Percentiles rank a stretch among this genome's conserved stretches.
Evolutionary conservation across 2,113 vertebrate species (phyloP).

Genomic region (Semnornis frantzii): DNA sequence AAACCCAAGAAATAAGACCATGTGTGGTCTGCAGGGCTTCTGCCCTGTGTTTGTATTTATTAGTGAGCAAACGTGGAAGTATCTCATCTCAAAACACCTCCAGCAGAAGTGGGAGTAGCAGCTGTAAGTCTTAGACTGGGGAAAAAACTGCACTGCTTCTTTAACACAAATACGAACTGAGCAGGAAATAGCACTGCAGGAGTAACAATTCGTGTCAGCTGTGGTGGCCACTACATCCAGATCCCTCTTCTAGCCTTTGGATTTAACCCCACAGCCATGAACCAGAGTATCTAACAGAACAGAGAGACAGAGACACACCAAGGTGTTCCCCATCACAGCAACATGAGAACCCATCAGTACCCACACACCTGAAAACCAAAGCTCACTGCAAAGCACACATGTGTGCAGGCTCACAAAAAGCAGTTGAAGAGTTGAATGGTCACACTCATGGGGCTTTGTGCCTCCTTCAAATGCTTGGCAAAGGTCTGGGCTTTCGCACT

Average conservation of each 20-base stretch:
- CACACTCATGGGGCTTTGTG: not conserved
- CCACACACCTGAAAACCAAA: not conserved
- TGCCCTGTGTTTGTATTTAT: not conserved
- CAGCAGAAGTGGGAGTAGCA: not conserved
- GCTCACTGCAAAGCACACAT: not conserved
- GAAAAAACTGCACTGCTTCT: not conserved
- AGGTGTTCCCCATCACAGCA: not conserved
- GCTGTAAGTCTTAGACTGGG: not conserved
- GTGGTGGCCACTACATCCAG: not conserved
- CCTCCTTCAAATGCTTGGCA: accelerated
- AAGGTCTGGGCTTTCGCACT: not conserved
- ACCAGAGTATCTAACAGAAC: not conserved
- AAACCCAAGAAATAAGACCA: not conserved
- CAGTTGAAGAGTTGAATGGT: not conserved
- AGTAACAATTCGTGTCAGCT: not conserved
- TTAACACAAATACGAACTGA: not conserved
- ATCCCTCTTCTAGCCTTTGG: not conserved
- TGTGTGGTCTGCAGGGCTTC: not conserved
- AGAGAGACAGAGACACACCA: accelerated
- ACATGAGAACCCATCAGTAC: not conserved
- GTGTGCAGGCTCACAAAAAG: not conserved
- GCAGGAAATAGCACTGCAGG: not conserved
- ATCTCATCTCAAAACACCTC: not conserved
- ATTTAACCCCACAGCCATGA: not conserved
- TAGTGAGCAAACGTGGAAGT: not conserved